A percentile compares a stretch with the other conserved stretches of the same genome.
Evolutionary conservation across 2,113 vertebrate species (phyloP).

Genomic region (Butorides virescens): DNA sequence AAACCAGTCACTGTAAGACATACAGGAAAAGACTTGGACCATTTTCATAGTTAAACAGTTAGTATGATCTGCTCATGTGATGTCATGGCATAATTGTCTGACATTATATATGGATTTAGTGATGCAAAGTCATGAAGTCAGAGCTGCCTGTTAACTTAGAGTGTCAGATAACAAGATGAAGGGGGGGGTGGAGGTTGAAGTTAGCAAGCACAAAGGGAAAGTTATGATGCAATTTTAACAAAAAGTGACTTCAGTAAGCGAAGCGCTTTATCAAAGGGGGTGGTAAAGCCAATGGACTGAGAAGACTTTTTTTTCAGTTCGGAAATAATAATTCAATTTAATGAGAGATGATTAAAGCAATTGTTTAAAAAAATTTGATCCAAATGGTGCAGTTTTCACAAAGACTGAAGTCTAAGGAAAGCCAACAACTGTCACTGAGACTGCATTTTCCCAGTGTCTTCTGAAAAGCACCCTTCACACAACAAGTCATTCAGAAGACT

Average conservation of each 20-base stretch:
- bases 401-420: neutral
- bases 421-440: neutral
- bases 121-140: neutral
- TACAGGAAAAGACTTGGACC: neutral
- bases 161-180: neutral
- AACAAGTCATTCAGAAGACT: neutral
- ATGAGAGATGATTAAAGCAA: neutral
- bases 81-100: neutral
- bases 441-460: neutral
- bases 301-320: neutral
- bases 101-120: neutral
- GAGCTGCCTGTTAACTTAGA: neutral
- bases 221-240: neutral
- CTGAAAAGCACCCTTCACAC: neutral
- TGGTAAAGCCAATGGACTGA: neutral
- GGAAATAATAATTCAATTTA: neutral
- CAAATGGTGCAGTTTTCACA: neutral
- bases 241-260: neutral
- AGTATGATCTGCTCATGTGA: fast-evolving
- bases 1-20: neutral
- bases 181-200: neutral
- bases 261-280: neutral
- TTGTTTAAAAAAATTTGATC: neutral
- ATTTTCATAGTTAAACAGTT: neutral
- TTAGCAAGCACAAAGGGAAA: neutral